These are phyloP conservation scores for Macrosoma leucophasiata DNA, from an alignment of 2,888 invertebrate species.

Conservation along the genomic window DNA sequence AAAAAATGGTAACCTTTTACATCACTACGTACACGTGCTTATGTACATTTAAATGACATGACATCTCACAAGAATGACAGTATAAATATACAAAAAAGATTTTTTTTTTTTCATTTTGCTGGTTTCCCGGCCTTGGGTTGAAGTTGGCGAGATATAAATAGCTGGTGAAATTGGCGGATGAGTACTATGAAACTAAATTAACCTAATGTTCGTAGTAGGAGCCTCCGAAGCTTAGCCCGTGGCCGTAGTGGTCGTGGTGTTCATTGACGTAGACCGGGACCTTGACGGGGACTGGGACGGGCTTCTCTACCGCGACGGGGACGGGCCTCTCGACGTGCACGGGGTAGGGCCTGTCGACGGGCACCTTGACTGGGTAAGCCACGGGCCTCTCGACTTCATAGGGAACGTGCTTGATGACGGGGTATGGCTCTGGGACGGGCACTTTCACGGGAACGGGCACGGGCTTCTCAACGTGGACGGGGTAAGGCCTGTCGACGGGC, in stretches of 20 bases:
- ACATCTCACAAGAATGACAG: constrained; percentile 59
- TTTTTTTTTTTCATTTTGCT: constrained; percentile 38
- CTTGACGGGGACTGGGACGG: constrained; percentile 74
- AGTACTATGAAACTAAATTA: constrained; percentile 44
- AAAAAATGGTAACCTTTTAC: constrained; percentile 66
- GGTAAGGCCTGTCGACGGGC: constrained; percentile 78
- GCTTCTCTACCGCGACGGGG: constrained; percentile 71
- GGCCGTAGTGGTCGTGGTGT: constrained; percentile 32
- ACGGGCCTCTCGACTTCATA: constrained; percentile 76
- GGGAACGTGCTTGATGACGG: constrained; percentile 80
- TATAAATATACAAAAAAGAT: constrained; percentile 60
- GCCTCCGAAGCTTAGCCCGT: constrained; percentile 37
- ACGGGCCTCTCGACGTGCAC: constrained; percentile 69
- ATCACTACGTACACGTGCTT: constrained; percentile 68
- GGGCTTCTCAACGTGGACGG: constrained; percentile 71
- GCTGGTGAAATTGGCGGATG: constrained; percentile 42
- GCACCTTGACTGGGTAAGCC: constrained; percentile 80
- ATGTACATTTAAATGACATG: constrained; percentile 55
- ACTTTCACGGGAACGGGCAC: constrained; percentile 75
- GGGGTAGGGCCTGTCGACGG: constrained; percentile 79
- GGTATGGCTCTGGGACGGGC: constrained; percentile 74
- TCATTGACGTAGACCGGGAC: constrained; percentile 58
- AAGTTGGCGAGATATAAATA: constrained; percentile 31
- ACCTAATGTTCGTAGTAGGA: constrained; percentile 53
- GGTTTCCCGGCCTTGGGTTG: constrained; percentile 62